Evolutionary conservation across 2,113 vertebrate genomes (phyloP).

Genomic region (Nicator chloris): DNA sequence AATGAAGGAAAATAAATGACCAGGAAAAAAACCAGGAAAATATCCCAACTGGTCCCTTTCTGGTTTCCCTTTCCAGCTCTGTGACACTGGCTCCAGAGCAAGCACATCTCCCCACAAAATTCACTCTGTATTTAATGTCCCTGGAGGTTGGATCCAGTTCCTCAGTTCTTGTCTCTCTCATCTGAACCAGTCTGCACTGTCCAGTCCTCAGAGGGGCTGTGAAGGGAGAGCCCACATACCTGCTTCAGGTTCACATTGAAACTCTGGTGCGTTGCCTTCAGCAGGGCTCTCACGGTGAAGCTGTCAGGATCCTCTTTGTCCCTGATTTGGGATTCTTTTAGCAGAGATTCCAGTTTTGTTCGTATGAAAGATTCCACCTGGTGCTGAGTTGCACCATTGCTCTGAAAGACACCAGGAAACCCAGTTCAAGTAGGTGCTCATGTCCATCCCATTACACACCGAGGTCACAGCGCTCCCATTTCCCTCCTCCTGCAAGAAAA

Average conservation of each 20-base stretch:
- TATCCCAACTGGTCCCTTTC: neutral
- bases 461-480: neutral
- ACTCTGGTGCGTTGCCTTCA: slow-evolving; percentile 91
- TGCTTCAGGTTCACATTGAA: slow-evolving; percentile 88
- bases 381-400: slow-evolving; percentile 83
- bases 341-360: slow-evolving; percentile 92
- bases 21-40: neutral
- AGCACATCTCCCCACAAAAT: neutral
- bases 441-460: accelerated
- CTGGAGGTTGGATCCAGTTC: neutral
- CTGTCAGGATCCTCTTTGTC: slow-evolving; percentile 96
- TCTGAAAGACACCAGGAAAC: slow-evolving; percentile 72
- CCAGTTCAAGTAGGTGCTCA: neutral
- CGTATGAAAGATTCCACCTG: slow-evolving; percentile 94
- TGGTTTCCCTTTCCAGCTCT: too few species aligned
- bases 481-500: neutral
- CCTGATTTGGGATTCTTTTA: slow-evolving; percentile 92
- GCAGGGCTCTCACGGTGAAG: slow-evolving; percentile 90
- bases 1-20: neutral
- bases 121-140: neutral
- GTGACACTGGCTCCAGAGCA: neutral
- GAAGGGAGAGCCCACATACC: slow-evolving; percentile 64
- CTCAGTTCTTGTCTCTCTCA: neutral
- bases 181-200: neutral
- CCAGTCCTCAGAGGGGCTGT: accelerated